These are phyloP conservation scores for Baryphthengus martii DNA, from an alignment of 2,113 vertebrate genomes.

Conservation along the genomic window DNA sequence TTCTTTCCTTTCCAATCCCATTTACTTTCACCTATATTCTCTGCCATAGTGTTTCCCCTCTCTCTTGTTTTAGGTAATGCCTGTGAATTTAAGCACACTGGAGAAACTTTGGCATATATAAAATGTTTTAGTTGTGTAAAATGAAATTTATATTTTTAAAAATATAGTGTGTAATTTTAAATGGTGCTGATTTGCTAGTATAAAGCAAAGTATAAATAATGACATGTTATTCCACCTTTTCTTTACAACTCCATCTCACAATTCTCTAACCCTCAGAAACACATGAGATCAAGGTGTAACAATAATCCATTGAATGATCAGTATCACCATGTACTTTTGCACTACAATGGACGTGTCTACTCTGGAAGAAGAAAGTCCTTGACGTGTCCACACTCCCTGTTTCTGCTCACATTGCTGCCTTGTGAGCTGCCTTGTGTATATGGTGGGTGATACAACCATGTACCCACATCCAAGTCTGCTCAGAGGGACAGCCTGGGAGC, in stretches of 20 bases:
- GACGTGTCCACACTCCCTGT: fast-evolving
- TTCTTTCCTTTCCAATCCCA: neutral
- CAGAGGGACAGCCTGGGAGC: neutral
- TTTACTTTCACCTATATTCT: neutral
- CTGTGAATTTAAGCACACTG: neutral
- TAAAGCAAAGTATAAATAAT: neutral
- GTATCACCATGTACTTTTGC: neutral
- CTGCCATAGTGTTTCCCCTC: neutral
- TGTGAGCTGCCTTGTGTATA: neutral
- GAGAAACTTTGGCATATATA: neutral
- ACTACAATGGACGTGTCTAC: neutral
- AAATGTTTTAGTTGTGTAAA: neutral
- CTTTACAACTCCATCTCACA: neutral
- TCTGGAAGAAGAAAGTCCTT: neutral
- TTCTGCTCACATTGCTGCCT: neutral
- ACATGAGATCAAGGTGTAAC: neutral
- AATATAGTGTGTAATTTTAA: neutral
- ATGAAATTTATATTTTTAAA: neutral
- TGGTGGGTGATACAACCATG: neutral
- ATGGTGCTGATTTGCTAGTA: neutral
- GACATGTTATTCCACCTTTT: neutral
- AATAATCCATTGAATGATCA: neutral
- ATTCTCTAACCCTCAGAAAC: fast-evolving
- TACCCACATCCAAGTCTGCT: neutral
- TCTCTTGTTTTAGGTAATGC: neutral